Evolutionary conservation across 2,888 invertebrate genomes (phyloP), one percentile per base, ranked within the genome.

Genomic region (Drosophila dives): DNA sequence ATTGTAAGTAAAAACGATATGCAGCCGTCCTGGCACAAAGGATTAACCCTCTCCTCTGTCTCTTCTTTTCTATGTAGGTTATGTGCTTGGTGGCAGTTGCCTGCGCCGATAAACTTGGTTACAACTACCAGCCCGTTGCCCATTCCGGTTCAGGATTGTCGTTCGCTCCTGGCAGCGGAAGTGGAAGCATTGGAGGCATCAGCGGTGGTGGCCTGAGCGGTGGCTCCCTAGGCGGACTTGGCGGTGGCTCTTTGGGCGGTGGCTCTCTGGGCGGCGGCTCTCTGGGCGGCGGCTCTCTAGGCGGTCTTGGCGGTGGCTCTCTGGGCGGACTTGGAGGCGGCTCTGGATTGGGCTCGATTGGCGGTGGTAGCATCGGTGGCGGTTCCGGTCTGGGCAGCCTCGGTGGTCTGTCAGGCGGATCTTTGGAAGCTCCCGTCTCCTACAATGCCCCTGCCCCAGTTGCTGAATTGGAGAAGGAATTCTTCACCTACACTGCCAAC

Each of bases 61-160:
- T 38, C 23, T 10, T 34, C 0, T 29, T 8, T 42, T 12, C 15
- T 17, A n/a, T 20, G 0, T 33, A 86, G 86, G 74, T 91, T 59
- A 64, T 91, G 66, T 91, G 90, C 59, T 64, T 91, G 36, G 77
- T 91, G 60, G 90, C 91, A n/a, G 81, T 81, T 48, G 84, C 89
- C 75, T 83, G 81, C 63, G 91, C 91, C 67, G 90, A 91, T 59
- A 89, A 91, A 36, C 76, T 90, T 60, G 91, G 91, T 61, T 90
- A 90, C 72, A 89, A 91, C 78, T 90, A 91, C 38, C 89, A 84
- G 56, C 91, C 91, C 11, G 90, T 91, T 3, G 81, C 58, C 10
- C 90, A 86, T 62, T 86, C 91, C 11, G 49, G 45, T 60, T 64
- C 77, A 3, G 90, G 90, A 45, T 42, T 91, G 8, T 91, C 90